phyloP scores from a whole-genome alignment of 2,888 invertebrate genomes.

The Drosophila conformis region DNA sequence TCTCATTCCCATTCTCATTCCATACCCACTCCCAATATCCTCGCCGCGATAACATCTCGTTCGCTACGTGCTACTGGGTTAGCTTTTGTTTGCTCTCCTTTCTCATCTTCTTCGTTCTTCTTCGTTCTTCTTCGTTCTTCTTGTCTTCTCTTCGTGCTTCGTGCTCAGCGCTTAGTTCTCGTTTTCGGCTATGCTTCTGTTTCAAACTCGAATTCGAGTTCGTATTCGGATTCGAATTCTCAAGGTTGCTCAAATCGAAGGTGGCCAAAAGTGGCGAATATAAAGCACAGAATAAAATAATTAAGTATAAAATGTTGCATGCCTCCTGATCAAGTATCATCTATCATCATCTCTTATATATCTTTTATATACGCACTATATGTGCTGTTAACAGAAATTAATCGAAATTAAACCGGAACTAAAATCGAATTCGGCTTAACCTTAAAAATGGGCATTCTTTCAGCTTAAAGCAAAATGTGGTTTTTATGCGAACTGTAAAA shows the following conservation, averaged over 20 bases:
- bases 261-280: neutral
- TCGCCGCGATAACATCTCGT: conserved; percentile 53
- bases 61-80: conserved; percentile 67
- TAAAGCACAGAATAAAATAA: neutral
- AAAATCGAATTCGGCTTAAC: neutral
- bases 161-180: neutral
- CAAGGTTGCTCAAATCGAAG: conserved; percentile 8
- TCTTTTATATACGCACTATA: too few species aligned
- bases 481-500: neutral
- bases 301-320: neutral
- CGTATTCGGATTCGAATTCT: neutral
- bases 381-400: too few species aligned
- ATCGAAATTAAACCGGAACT: neutral
- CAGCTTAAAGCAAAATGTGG: neutral
- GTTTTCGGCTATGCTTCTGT: neutral
- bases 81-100: conserved; percentile 49
- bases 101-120: neutral
- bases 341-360: neutral
- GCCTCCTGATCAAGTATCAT: neutral
- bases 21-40: conserved; percentile 51
- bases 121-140: too few species aligned
- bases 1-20: conserved; percentile 5
- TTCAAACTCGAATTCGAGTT: neutral
- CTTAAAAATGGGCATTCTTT: neutral
- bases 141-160: neutral